phyloP scores from a whole-genome alignment of 35 echinoderm and acorn worm species.

The Antedon bifida region DNA sequence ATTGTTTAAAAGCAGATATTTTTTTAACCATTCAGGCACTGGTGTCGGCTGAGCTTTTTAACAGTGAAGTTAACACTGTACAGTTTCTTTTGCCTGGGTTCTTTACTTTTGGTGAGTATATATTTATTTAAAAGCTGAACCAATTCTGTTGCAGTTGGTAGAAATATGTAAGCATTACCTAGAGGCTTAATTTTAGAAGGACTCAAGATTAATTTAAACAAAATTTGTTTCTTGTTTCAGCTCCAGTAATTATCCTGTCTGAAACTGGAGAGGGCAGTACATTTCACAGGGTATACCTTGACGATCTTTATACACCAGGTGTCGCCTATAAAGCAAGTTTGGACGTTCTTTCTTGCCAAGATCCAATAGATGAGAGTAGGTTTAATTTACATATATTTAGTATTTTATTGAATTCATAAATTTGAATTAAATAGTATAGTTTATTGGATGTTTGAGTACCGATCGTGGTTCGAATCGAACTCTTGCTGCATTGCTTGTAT shows the following conservation, averaged over 20 bases:
- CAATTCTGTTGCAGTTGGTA: too few species aligned
- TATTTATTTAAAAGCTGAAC: too few species aligned
- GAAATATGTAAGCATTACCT: too few species aligned
- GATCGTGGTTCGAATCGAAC: too few species aligned
- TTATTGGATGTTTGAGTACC: too few species aligned
- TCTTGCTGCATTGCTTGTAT: too few species aligned
- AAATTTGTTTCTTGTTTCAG: not conserved
- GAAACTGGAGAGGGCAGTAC: not conserved
- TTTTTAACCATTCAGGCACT: constrained; percentile 3
- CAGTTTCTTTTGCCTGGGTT: constrained; percentile 23
- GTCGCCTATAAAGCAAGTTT: not conserved
- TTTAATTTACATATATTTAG: not conserved
- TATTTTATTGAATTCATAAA: too few species aligned
- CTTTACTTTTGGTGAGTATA: constrained; percentile 31
- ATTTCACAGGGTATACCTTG: not conserved
- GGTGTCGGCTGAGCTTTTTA: constrained; percentile 32
- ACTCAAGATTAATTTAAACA: too few species aligned
- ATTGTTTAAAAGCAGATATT: too few species aligned
- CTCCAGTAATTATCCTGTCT: not conserved
- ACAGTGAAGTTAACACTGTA: constrained; percentile 8
- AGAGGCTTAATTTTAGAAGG: too few species aligned
- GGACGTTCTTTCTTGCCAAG: not conserved
- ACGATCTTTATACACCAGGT: not conserved
- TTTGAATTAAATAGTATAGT: too few species aligned
- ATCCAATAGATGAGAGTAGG: not conserved